Evolutionary conservation across 2,113 vertebrate genomes (phyloP).

Genomic region (Sminthopsis crassicaudata): DNA sequence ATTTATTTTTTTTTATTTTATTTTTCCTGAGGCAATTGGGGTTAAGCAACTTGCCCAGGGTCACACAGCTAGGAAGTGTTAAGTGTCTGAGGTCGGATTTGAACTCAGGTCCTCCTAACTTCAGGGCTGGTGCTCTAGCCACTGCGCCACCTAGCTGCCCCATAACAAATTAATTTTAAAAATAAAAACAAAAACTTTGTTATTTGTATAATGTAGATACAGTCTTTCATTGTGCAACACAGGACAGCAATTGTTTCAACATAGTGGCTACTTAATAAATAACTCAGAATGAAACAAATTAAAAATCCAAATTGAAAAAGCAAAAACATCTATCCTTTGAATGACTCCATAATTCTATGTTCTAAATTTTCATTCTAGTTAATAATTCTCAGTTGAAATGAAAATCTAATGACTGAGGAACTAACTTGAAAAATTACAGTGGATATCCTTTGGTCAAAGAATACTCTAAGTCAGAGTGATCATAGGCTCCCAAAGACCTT

Average conservation of each 20-base stretch:
- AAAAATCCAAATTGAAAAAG: constrained; percentile 22
- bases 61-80: too few species aligned
- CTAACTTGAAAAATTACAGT: constrained; percentile 34
- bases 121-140: too few species aligned
- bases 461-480: not conserved
- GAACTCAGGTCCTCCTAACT: too few species aligned
- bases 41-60: too few species aligned
- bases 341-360: constrained; percentile 30
- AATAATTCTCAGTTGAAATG: not conserved
- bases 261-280: constrained; percentile 60
- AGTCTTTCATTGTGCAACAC: constrained; percentile 46
- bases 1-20: too few species aligned
- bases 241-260: constrained; percentile 56
- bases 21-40: too few species aligned
- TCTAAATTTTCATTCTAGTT: constrained; percentile 58
- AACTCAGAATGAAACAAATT: constrained; percentile 34
- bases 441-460: not conserved
- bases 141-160: too few species aligned
- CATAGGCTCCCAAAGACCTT: not conserved
- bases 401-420: constrained; percentile 39
- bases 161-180: not conserved
- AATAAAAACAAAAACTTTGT: not conserved
- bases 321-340: constrained; percentile 43
- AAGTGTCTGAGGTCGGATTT: too few species aligned
- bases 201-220: constrained; percentile 41